These are phyloP conservation scores for Nothoprocta perdicaria DNA, from an alignment of 2,113 vertebrate species.

Conservation along the genomic window DNA sequence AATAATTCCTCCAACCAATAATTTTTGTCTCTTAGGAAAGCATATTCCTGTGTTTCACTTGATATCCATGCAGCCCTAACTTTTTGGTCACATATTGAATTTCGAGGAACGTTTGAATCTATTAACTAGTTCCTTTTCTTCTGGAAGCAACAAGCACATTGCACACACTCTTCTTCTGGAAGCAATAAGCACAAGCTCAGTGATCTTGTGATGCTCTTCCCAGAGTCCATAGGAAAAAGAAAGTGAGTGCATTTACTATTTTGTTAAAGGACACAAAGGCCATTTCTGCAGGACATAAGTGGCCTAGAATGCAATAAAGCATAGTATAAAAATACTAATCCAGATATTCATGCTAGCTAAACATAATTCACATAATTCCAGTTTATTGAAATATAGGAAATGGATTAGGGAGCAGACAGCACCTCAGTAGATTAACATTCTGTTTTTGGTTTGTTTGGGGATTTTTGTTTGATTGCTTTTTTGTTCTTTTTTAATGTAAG, in stretches of 20 bases:
- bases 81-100: neutral
- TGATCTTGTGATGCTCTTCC: neutral
- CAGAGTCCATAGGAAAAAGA: neutral
- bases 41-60: neutral
- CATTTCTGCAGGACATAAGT: neutral
- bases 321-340: neutral
- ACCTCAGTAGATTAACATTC: neutral
- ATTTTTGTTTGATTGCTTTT: no score
- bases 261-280: neutral
- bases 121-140: neutral
- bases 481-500: no score
- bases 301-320: neutral
- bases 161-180: neutral
- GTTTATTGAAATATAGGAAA: neutral
- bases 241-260: accelerated
- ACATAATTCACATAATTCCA: neutral
- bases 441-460: neutral
- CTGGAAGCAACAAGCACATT: neutral
- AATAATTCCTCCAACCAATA: neutral
- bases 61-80: neutral
- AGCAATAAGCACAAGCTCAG: neutral
- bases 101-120: neutral
- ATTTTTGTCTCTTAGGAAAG: neutral
- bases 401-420: neutral
- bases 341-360: neutral